Evolutionary conservation across 2,113 vertebrate genomes (phyloP).

Genomic region (Mormyrus iriodes): DNA sequence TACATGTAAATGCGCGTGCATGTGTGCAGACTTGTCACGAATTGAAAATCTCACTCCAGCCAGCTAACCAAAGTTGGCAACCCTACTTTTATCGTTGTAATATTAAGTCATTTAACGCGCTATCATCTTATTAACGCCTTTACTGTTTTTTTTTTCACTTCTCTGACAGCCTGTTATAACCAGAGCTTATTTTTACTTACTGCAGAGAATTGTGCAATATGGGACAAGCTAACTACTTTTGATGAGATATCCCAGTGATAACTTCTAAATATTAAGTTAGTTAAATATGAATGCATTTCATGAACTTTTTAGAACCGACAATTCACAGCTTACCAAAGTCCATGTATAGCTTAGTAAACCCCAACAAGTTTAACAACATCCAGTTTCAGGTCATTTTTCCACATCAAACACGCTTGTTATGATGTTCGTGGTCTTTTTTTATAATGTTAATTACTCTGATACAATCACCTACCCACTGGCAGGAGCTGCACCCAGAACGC

Average conservation of each 20-base stretch:
- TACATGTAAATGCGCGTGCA: neutral
- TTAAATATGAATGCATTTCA: neutral
- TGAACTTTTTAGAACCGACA: neutral
- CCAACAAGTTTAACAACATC: too few species aligned
- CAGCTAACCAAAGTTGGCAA: neutral
- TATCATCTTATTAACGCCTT: neutral
- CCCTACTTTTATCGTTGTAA: neutral
- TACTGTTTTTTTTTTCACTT: neutral
- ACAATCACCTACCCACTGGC: neutral
- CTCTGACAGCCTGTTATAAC: neutral
- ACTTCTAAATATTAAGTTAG: neutral
- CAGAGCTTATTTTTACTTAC: neutral
- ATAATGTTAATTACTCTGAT: neutral
- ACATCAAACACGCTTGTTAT: neutral
- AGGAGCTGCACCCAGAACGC: neutral
- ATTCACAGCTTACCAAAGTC: neutral
- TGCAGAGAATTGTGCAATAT: neutral
- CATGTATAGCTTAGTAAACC: neutral
- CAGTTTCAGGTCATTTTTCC: neutral
- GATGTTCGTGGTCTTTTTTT: neutral
- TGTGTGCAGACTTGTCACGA: neutral
- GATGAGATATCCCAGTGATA: neutral
- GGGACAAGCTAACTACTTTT: neutral
- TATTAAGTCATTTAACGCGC: neutral
- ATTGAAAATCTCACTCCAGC: neutral